Percentiles rank a stretch among this genome's conserved stretches.
Evolutionary conservation across 2,113 vertebrate species (phyloP).

Genomic region (Cyprinodon brontotheroides): DNA sequence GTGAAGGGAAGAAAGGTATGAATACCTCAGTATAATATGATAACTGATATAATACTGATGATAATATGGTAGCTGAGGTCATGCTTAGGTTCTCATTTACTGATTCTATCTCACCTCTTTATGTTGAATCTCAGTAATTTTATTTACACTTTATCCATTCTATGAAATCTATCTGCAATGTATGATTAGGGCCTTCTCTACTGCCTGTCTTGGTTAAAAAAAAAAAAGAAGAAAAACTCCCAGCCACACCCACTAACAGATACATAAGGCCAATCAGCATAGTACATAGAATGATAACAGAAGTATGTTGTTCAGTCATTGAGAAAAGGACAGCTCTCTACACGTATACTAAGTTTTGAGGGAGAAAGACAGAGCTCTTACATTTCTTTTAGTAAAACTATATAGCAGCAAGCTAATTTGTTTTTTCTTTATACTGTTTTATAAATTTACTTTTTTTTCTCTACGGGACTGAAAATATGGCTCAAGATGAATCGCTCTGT

Average conservation of each 20-base stretch:
- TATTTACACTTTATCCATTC: too few species aligned
- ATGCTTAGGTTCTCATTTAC: too few species aligned
- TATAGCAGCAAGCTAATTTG: neutral
- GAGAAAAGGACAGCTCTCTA: neutral
- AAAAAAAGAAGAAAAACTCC: neutral
- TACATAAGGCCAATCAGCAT: neutral
- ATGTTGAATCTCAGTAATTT: too few species aligned
- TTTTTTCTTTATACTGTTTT: neutral
- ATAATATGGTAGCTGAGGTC: too few species aligned
- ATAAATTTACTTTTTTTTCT: neutral
- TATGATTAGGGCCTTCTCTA: too few species aligned
- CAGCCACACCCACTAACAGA: neutral
- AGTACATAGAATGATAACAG: neutral
- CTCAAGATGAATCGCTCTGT: neutral
- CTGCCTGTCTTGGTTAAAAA: too few species aligned
- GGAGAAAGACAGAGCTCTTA: neutral
- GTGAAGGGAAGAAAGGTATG: too few species aligned
- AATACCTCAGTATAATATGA: too few species aligned
- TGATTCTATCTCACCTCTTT: too few species aligned
- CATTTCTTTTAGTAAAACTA: neutral
- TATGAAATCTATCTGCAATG: too few species aligned
- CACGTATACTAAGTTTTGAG: neutral
- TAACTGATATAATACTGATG: too few species aligned
- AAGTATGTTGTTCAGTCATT: neutral
- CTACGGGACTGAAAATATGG: neutral